Base-by-base conservation (phyloP, 2,888 invertebrate genomes). In the Drosophila macrospina region DNA sequence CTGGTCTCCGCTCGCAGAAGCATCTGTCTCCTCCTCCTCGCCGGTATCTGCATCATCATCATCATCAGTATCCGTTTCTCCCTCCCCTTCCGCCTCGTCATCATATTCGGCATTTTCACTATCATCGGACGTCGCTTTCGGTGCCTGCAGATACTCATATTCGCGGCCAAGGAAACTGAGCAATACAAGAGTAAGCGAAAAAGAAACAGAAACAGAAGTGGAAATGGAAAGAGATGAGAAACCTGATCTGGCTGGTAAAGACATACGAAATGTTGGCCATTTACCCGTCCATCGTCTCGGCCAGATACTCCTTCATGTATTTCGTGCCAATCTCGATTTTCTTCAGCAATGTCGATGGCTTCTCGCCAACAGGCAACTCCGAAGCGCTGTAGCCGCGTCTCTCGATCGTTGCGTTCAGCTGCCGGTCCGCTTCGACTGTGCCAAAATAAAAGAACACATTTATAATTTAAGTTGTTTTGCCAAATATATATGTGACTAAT, bases 91-190 rank as follows among this genome's bases (percentile, higher is more conserved):
- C 92, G 94, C 42, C 93, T 93, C 88, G 92, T 93, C 84, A 74
- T 92, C 79, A 28, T 28, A 87, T 92, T 4, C 81, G 86, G 92
- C 5, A 85, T 92, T 32, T 82, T 93, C 64, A 91, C 94, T 92
- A 92, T 91, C 70, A 93, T 94, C 85, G 10, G 78, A 69, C 6
- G 73, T 74, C 41, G 57, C 67, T 74, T 77, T 85, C 64, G 86
- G 48, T 30, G 76, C 57, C 52, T 80, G 68, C 69, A 86, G 39
- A 74, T 89, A 89, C 47, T 91, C 87, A 71, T 90, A 90, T 61
- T 91, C 90, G 39, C 91, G 90, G 44, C 92, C 92, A 48, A 92
- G 86, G 65, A 92, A 90, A 41, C 91, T 92, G 64, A 13, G 15
- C 7, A 30, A 32, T 26, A 57, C 41, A 11, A 37, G 37, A 30